Evolutionary conservation across 2,113 vertebrate genomes (phyloP).

Genomic region (Mus pahari): DNA sequence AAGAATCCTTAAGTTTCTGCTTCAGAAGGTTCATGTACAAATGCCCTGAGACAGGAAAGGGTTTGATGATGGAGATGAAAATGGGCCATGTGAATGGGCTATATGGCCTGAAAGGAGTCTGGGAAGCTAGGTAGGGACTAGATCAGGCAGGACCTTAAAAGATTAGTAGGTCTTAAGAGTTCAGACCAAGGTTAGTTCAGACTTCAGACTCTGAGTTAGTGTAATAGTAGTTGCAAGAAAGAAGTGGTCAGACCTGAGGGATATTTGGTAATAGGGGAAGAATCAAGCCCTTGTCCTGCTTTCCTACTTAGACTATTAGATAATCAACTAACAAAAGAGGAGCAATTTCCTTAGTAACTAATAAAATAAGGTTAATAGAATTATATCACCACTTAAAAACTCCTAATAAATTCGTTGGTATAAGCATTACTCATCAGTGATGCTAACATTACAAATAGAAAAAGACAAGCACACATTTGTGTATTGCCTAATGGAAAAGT

Average conservation of each 20-base stretch:
- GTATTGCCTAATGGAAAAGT: conserved; percentile 25
- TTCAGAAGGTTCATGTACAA: background rate
- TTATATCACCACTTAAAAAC: conserved; percentile 37
- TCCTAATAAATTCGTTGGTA: conserved; percentile 35
- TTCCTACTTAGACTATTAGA: background rate
- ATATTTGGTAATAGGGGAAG: background rate
- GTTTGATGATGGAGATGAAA: background rate
- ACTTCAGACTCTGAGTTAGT: background rate
- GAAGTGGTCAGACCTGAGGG: background rate
- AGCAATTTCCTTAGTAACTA: background rate
- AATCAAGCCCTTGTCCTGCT: background rate
- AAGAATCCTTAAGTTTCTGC: too few species aligned
- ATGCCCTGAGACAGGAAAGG: background rate
- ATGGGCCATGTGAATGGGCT: background rate
- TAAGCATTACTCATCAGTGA: background rate
- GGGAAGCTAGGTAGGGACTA: background rate
- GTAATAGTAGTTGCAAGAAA: background rate
- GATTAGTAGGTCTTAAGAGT: background rate
- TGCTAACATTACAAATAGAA: conserved; percentile 8
- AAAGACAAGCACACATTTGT: background rate
- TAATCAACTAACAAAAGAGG: conserved; percentile 20
- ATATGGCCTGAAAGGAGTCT: background rate
- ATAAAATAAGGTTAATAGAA: conserved; percentile 20
- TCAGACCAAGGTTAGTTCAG: too few species aligned
- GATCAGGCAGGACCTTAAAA: background rate